Evolutionary conservation across 1,140 invertebrate species (phyloP), one percentile per base, ranked within the genome.

Genomic region (Drosophila willistoni): DNA sequence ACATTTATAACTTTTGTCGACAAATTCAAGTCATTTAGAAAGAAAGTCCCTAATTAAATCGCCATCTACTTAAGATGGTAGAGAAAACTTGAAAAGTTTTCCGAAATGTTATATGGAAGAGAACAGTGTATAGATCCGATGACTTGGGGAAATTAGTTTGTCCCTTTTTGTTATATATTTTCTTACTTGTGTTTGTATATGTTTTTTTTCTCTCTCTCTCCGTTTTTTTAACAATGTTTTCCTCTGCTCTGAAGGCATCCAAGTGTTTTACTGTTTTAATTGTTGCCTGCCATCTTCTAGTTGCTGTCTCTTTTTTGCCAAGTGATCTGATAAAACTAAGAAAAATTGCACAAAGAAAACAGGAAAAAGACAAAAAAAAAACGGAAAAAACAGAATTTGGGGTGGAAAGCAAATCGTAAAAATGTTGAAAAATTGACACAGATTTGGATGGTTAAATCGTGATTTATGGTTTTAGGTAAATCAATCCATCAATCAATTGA

Each of bases 191-290:
- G 22, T 29, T 47, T 47, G n/a, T 17, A 29, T 29, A 7, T 47
- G 6, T 47, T 47, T 39, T 78, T 51, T 60, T 83, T 72, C 25
- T 69, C 29, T 29, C 6, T 29, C 6, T 29, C 0, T 29, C 6
- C 6, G 0, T 65, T 25, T 81, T 51, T 61, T 78, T 64, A 39
- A 61, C 55, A 13, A 62, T 61, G 71, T 61, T 68, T 75, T 64
- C 64, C 64, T 67, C 12, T 71, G 68, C 71, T 51, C 44, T 75
- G 72, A 71, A 78, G 76, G 72, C 66, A 67, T 72, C 64, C 75
- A 78, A 78, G 72, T 78, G 75, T 78, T 78, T 71, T 67, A 71
- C 72, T 75, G 68, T 75, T 74, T 85, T 85, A 81, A 84, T 84
- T 85, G 81, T 85, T 85, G 81, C 66, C 65, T 59, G 69, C 81